Conservation (phyloP, 2,113 vertebrate genomes). For the Eudyptes chrysolophus region DNA sequence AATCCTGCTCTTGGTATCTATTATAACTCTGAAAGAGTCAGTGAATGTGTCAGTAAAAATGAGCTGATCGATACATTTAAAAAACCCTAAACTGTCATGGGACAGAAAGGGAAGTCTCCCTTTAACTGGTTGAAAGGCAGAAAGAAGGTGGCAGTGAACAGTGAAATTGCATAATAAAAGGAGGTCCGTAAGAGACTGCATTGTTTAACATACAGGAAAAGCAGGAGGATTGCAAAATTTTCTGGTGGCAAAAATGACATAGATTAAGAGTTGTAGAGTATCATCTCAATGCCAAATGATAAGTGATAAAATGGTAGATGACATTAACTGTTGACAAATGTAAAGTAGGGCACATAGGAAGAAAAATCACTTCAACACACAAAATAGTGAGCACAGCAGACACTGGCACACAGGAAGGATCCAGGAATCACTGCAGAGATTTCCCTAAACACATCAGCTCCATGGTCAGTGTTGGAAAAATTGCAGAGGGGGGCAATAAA, state of each 20-base stretch:
- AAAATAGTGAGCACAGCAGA: not conserved
- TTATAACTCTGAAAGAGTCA: not conserved
- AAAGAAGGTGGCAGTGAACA: not conserved
- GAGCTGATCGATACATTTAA: accelerated
- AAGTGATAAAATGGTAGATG: not conserved
- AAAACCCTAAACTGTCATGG: not conserved
- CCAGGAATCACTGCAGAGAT: not conserved
- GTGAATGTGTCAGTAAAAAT: not conserved
- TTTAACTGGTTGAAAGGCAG: not conserved
- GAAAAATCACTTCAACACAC: not conserved
- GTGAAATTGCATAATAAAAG: not conserved
- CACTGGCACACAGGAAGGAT: not conserved
- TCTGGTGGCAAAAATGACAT: not conserved
- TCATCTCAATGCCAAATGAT: not conserved
- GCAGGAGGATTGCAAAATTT: not conserved
- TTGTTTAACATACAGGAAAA: not conserved
- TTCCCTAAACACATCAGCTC: not conserved
- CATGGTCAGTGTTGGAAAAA: not conserved
- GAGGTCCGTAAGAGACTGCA: not conserved
- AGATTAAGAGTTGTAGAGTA: not conserved
- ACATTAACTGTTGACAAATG: not conserved
- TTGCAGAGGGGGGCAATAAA: not conserved
- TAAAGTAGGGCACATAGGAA: not conserved
- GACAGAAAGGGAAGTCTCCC: not conserved
- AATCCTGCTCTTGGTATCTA: not conserved